phyloP scores from a whole-genome alignment of 2,888 invertebrate species.

The Phortica okadai region DNA sequence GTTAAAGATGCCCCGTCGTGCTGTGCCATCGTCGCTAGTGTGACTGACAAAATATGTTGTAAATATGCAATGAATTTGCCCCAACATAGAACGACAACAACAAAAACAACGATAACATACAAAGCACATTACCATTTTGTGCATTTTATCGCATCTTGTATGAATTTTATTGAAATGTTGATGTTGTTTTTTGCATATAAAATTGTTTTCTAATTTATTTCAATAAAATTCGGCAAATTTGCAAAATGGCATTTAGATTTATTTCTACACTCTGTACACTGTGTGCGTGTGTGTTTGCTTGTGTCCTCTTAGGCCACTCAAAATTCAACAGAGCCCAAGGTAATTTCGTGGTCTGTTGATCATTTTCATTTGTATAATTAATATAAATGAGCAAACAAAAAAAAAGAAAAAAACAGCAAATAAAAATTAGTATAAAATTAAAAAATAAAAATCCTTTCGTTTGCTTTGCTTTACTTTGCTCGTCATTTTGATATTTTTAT shows the following conservation, averaged over 20 bases:
- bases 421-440: not conserved
- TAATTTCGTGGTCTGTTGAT: constrained; percentile 58
- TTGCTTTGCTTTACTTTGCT: not conserved
- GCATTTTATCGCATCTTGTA: not conserved
- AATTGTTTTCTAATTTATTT: constrained; percentile 21
- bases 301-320: too few species aligned
- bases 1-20: constrained; percentile 51
- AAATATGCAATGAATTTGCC: constrained; percentile 33
- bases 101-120: not conserved
- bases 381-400: not conserved
- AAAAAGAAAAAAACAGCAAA: not conserved
- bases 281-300: too few species aligned
- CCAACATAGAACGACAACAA: constrained; percentile 4
- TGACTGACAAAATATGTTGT: constrained; percentile 29
- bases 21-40: constrained; percentile 43
- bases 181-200: not conserved
- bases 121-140: not conserved
- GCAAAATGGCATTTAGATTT: too few species aligned
- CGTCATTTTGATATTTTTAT: constrained; percentile 9
- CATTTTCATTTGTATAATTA: constrained; percentile 50
- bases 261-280: too few species aligned
- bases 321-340: not conserved
- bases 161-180: constrained; percentile 1
- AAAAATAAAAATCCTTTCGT: not conserved
- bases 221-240: not conserved